A percentile compares a stretch with the other conserved stretches of the same genome.
These are phyloP conservation scores for Prunella strophiata DNA, from an alignment of 2,797 vertebrate genomes.

Conservation along the genomic window DNA sequence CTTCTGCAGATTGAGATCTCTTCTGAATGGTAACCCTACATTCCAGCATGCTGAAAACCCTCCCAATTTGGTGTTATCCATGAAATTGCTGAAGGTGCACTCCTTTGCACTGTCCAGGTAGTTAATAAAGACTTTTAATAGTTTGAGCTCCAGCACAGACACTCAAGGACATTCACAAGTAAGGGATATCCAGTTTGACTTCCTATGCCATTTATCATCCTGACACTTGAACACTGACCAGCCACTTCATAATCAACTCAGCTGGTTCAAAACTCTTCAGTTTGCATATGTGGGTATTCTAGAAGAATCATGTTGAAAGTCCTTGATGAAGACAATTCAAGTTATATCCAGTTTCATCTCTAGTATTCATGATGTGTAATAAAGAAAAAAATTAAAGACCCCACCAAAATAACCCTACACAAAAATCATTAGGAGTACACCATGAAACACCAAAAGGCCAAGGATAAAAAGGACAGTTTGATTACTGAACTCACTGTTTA, in stretches of 20 bases:
- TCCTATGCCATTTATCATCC: not conserved
- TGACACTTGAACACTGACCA: not conserved
- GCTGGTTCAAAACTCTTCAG: not conserved
- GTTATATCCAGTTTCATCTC: not conserved
- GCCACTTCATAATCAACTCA: not conserved
- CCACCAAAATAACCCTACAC: not conserved
- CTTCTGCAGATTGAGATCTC: not conserved
- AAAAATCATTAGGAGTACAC: not conserved
- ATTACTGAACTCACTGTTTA: not conserved
- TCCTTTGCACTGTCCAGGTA: not conserved
- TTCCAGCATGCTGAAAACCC: not conserved
- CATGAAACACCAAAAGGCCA: not conserved
- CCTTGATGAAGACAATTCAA: not conserved
- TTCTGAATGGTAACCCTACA: not conserved
- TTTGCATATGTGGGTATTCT: not conserved
- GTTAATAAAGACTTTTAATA: not conserved
- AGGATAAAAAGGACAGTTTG: not conserved
- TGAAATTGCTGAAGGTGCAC: not conserved
- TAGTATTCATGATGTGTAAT: not conserved
- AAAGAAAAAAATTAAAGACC: not conserved
- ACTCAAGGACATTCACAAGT: not conserved
- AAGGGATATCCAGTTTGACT: not conserved
- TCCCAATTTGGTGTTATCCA: not conserved
- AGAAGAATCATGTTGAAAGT: not conserved
- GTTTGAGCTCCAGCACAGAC: not conserved